phyloP scores from a whole-genome alignment of 2,113 vertebrate species.

The Marmota monax region DNA sequence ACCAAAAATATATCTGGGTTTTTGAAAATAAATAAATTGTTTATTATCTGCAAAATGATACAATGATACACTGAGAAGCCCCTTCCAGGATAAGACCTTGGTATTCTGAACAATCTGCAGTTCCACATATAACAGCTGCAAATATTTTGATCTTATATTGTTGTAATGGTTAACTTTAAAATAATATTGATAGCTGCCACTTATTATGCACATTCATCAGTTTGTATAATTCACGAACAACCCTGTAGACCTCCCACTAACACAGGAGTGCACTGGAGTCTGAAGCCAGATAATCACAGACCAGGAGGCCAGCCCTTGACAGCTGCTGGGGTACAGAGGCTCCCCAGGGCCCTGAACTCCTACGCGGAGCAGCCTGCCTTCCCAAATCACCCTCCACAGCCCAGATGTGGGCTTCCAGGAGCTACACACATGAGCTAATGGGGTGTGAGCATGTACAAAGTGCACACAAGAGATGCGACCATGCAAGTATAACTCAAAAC shows the following conservation, averaged over 20 bases:
- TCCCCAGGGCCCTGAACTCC: too few species aligned
- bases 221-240: neutral
- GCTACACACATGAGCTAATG: neutral
- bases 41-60: neutral
- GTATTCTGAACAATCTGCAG: constrained; percentile 1
- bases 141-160: neutral
- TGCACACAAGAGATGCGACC: neutral
- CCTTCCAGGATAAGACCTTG: neutral
- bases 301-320: neutral
- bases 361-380: neutral
- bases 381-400: neutral
- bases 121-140: neutral
- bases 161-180: constrained; percentile 7
- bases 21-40: neutral
- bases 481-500: neutral
- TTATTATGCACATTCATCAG: neutral
- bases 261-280: fast-evolving
- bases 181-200: neutral
- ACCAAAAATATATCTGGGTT: neutral
- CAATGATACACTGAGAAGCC: neutral
- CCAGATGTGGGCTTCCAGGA: neutral
- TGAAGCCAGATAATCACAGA: neutral
- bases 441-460: neutral
- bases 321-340: neutral
- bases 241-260: neutral